Base-by-base conservation (phyloP, 2,113 vertebrate species). In the Poeciliopsis retropinna region DNA sequence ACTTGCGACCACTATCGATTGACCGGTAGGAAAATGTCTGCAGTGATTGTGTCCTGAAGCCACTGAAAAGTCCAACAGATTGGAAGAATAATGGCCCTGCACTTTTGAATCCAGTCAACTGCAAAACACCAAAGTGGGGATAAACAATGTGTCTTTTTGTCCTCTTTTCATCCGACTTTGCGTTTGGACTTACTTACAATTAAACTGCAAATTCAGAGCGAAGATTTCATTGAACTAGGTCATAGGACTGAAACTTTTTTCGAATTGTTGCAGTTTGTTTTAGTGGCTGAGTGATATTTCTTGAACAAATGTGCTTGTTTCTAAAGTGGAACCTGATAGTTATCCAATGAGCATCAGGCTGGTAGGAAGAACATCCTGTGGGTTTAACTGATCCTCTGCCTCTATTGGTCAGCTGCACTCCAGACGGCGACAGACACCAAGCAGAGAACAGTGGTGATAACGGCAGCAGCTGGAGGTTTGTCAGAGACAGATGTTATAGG, bases 1-100 rank as follows among this genome's bases (percentile, higher is more conserved):
- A 83, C 75, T 85, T 88, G 89, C 81, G 91, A 93, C 88, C 76
- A 37, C 44, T 94, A 93, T 93, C 27, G 92, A 93, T 78, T 11
- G 85, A 41, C 34, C 61, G 27, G 54, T 51, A n/a, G 70, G 75
- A 75, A 83, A 89, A 90, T 64, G 88, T 91, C 90, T 76, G 83
- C 80, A 87, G 81, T 76, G 85, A 92, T 90, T 83, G 69, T 76
- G 57, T 28, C 64, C 60, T 12, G 27, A 72, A 32, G 73, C 30
- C 79, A 65, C 76, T 78, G 83, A 90, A 63, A 29, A 27, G 75
- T 66, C 51, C 22, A 65, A 22, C 32, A 66, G 64, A 81, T 60
- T 72, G 69, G 70, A 87, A 84, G 84, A 86, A 79, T 85, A 85
- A 89, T 88, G 84, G 80, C 61, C 57, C 31, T 51, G 32, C 0